Base-by-base conservation (phyloP, 2,888 invertebrate genomes). In the Drosophila barbarae region DNA sequence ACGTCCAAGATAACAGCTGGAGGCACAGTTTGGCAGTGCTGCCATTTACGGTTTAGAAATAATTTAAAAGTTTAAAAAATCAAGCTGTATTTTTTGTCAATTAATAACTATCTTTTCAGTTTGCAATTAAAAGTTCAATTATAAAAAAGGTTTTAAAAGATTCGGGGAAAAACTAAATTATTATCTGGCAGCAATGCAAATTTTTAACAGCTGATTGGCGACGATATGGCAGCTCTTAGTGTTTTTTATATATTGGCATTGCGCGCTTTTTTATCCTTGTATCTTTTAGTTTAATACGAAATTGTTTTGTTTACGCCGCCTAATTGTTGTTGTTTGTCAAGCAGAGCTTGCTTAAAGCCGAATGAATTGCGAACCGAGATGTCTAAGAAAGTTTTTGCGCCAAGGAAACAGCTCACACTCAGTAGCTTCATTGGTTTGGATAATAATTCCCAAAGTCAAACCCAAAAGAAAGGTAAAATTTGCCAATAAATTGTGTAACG, bases 201-300 rank as follows among this genome's bases (percentile, higher is more conserved):
- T 4, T 41, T 13, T 0, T 42, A 15, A 28, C 42, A 26, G 34
- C 26, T 15, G 18, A 3, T 8, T 18, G 5, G 0, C 32, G 5
- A 49, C 28, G 61, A 42, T 44, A 44, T 28, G n/a, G 23, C 30
- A n/a, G 6, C 10, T 4, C 15, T 23, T 13, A 18, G 9, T 46
- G 38, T 21, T 44, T 21, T 44, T 42, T 38, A 46, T 52, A 38
- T 35, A 30, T 42, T 42, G 10, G 52, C 38, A 9, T 52, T 42
- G 69, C 67, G 69, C 67, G 67, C 60, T 44, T 69, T 68, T 69
- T 69, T 69, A 39, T 28, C 13, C 9, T 8, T 9, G 23, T 30
- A 42, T 47, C 15, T 52, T 15, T 35, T 28, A 30, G 1, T 32
- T 21, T 47, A 21, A 21, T 32, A 21, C 21, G 5, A 47, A 59